These are phyloP conservation scores for Vanacampus margaritifer DNA, from an alignment of 2,113 vertebrate genomes.

Conservation along the genomic window DNA sequence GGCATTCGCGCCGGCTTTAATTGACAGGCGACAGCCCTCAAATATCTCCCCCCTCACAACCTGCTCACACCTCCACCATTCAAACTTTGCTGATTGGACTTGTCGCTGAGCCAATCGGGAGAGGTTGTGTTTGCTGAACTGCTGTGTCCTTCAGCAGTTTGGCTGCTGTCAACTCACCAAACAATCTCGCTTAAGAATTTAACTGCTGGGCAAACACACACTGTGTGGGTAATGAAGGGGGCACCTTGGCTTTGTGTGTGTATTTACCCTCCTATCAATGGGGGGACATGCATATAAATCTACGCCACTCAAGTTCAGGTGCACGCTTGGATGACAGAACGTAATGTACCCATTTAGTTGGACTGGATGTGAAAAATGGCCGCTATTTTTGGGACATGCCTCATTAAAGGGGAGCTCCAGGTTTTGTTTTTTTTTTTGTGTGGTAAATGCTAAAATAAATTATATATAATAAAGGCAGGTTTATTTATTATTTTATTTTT, in stretches of 20 bases:
- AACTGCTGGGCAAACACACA: conserved; percentile 72
- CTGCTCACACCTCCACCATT: conserved; percentile 14
- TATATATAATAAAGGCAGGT: no score
- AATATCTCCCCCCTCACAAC: conserved; percentile 1
- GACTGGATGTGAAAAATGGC: background rate
- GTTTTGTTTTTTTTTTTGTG: no score
- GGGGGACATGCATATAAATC: conserved; percentile 73
- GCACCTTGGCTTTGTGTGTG: conserved; percentile 73
- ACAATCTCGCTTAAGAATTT: conserved; percentile 74
- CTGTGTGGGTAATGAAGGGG: conserved; percentile 67
- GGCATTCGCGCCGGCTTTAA: conserved; percentile 55
- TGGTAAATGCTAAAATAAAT: no score
- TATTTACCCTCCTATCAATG: conserved; percentile 77
- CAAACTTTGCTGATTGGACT: conserved; percentile 58
- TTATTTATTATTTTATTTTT: no score
- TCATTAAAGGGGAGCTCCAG: no score
- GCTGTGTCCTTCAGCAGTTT: conserved; percentile 73
- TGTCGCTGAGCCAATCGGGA: conserved; percentile 63
- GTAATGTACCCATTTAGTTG: background rate
- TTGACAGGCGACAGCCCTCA: conserved; percentile 58
- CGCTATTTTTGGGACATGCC: background rate
- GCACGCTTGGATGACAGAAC: conserved; percentile 32
- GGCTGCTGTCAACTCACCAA: conserved; percentile 73
- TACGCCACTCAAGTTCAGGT: conserved; percentile 55
- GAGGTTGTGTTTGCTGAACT: conserved; percentile 72